Percentiles rank a stretch among this genome's conserved stretches.
phyloP scores from a whole-genome alignment of 2,797 vertebrate species.

The Centroberyx gerrardi region DNA sequence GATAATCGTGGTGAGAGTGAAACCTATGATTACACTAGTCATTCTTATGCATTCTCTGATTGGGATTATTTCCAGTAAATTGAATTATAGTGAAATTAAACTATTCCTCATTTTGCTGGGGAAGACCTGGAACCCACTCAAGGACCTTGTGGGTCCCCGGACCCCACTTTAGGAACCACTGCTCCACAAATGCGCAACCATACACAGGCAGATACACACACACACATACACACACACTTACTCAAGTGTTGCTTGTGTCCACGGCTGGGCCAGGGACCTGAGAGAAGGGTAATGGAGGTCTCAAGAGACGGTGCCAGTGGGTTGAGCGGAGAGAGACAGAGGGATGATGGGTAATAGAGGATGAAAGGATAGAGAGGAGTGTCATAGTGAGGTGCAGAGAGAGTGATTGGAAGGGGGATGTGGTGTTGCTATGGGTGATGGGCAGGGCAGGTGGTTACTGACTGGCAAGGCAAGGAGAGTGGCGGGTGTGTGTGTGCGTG shows the following conservation, averaged over 20 bases:
- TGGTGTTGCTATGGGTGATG: slow-evolving; percentile 58
- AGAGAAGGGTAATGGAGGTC: slow-evolving; percentile 25
- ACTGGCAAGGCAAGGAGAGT: slow-evolving; percentile 36
- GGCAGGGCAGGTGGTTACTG: slow-evolving; percentile 53
- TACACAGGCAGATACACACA: not conserved
- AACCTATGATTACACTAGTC: too few relatives aligned
- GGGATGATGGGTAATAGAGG: slow-evolving; percentile 22
- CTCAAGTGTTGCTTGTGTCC: slow-evolving; percentile 7
- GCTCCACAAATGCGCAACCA: slow-evolving; percentile 5
- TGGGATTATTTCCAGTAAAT: too few relatives aligned
- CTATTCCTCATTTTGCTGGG: slow-evolving; percentile 17
- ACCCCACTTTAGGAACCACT: slow-evolving; percentile 23
- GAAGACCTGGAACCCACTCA: slow-evolving; percentile 7
- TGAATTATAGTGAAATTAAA: too few relatives aligned
- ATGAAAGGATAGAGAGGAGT: slow-evolving; percentile 13
- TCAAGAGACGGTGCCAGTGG: slow-evolving; percentile 19
- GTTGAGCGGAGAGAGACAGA: slow-evolving; percentile 13
- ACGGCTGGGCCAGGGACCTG: slow-evolving; percentile 24
- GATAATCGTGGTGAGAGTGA: too few relatives aligned
- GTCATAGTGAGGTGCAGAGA: slow-evolving; percentile 14
- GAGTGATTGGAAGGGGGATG: slow-evolving; percentile 18
- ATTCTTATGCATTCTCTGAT: too few relatives aligned
- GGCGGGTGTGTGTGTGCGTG: not conserved
- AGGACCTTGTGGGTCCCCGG: slow-evolving; percentile 21
- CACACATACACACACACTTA: not conserved